Base-by-base conservation (phyloP, 2,113 vertebrate species). In the Rana temporaria region DNA sequence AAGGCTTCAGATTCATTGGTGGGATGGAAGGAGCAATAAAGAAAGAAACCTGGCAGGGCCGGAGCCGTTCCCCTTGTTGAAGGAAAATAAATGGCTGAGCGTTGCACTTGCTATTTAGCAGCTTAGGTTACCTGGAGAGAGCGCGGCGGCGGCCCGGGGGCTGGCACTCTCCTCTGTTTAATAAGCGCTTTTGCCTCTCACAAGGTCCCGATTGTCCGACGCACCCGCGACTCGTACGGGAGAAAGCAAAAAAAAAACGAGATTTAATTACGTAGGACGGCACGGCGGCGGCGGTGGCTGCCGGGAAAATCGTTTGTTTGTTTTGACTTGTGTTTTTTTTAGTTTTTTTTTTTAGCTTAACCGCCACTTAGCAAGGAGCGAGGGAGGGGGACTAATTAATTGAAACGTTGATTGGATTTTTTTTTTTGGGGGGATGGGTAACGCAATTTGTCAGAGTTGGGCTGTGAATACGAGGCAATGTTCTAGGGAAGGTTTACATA, bases 241-340 rank as follows among this genome's bases (percentile, higher is more conserved):
- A 92, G 92, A 92, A 30, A 94, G 92, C 93, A 93, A 38, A n/a
- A n/a, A n/a, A n/a, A n/a, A n/a, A 93, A 93, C 90, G 90, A 90
- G 88, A 85, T 90, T 95, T 94, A 93, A 94, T 93, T 94, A 92
- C 88, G 17, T 89, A 86, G 90, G 91, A 94, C 90, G 90, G 91
- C 90, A 93, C 91, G 87, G 89, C 91, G 93, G 89, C 90, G 92
- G 87, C 91, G 87, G 89, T 91, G 93, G 89, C 90, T 92, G 87
- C 78, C 89, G 91, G 88, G 89, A 93, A 92, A 92, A 92, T 89
- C 89, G 90, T 91, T 93, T 93, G 92, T 93, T 94, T 93, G 92
- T 93, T 94, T 94, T 91, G 86, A 93, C 89, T 91, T 91, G 88
- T 82, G 88, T 89, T 63, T 86, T 89, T 89, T 92, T 91, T 30